A percentile compares a stretch with the other conserved stretches of the same genome.
Conservation (phyloP, 2,797 vertebrate species). For the Sebastes kiyomatsui region DNA sequence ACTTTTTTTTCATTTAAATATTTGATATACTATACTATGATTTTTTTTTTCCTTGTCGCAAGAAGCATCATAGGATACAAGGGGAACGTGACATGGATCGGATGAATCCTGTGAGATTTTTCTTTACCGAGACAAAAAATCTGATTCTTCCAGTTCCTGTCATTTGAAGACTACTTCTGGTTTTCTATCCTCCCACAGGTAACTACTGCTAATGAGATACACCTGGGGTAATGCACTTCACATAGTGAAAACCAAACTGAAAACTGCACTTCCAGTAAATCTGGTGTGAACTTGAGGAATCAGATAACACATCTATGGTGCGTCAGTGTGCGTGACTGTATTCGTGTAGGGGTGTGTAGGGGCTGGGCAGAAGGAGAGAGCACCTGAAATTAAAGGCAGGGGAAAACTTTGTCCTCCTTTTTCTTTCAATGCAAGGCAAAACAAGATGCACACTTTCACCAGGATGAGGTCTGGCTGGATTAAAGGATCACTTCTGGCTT, state of each 20-base stretch:
- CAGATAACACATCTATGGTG: not conserved
- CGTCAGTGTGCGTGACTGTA: accelerated
- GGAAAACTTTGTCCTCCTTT: not conserved
- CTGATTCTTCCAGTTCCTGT: not conserved
- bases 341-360: not conserved
- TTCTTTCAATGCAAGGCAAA: not conserved
- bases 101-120: not conserved
- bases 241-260: not conserved
- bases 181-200: not conserved
- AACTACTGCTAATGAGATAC: not conserved
- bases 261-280: not conserved
- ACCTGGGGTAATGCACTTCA: constrained; percentile 1
- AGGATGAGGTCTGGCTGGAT: constrained; percentile 58
- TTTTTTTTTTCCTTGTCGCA: not conserved
- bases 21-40: not conserved
- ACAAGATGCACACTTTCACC: not conserved
- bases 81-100: not conserved
- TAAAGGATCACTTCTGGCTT: not conserved
- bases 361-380: not conserved
- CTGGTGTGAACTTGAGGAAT: not conserved
- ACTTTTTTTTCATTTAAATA: too few relatives aligned
- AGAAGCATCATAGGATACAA: not conserved
- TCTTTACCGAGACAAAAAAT: not conserved
- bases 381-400: constrained; percentile 15
- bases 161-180: not conserved